Evolutionary conservation across 1,140 invertebrate species (phyloP).

Genomic region (Plutomurus gul): DNA sequence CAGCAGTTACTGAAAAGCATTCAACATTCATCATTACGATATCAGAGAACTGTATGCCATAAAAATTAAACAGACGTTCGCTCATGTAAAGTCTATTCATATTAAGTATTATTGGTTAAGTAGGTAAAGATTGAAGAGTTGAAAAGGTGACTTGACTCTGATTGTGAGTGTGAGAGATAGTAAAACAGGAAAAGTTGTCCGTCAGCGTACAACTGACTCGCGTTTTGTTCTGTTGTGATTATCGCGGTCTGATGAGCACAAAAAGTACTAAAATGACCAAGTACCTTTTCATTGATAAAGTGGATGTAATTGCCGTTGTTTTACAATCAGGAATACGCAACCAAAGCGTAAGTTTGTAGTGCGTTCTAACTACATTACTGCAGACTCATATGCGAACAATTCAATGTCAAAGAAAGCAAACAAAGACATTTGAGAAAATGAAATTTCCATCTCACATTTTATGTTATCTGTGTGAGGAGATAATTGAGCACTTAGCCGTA

Average conservation of each 20-base stretch:
- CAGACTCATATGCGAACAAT: neutral
- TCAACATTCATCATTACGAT: too few relatives aligned
- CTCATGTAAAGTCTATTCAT: too few relatives aligned
- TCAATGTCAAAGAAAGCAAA: constrained; percentile 9
- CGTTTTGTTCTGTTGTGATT: neutral
- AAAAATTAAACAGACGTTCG: neutral
- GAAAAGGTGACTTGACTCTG: neutral
- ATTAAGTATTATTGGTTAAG: constrained; percentile 5
- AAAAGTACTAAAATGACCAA: constrained; percentile 14
- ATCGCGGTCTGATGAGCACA: constrained; percentile 19
- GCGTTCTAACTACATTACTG: neutral
- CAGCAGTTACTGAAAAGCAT: too few relatives aligned
- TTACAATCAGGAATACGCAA: neutral
- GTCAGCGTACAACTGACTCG: neutral
- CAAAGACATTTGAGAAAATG: constrained; percentile 18
- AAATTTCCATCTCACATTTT: constrained; percentile 2
- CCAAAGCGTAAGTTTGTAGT: neutral
- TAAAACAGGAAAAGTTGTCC: constrained; percentile 16
- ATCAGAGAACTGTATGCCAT: neutral
- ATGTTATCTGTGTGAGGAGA: neutral
- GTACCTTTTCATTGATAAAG: constrained; percentile 20
- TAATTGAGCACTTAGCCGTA: constrained; percentile 1
- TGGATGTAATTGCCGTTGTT: neutral
- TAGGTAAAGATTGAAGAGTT: neutral
- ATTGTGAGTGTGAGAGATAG: constrained; percentile 1